phyloP scores from a whole-genome alignment of 2,797 vertebrate species.

The Hyperoplus immaculatus region DNA sequence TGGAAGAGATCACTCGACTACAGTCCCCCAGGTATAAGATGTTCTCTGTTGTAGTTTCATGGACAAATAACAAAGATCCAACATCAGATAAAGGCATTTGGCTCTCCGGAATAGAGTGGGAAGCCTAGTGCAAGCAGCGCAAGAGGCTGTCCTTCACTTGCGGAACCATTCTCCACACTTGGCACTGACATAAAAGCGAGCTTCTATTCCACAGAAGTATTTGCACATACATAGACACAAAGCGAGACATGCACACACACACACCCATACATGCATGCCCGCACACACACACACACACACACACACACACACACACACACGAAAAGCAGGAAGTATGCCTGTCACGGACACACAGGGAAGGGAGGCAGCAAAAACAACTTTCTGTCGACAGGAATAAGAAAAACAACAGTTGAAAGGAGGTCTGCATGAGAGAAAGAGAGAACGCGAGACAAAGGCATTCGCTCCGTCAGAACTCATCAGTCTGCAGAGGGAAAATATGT shows the following conservation, averaged over 20 bases:
- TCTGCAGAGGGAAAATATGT: slow-evolving; percentile 73
- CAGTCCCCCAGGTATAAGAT: slow-evolving; percentile 82
- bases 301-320: slow-evolving; percentile 46
- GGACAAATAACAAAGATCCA: slow-evolving; percentile 87
- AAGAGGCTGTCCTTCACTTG: slow-evolving; percentile 82
- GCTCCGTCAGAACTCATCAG: slow-evolving; percentile 78
- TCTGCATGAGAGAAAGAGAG: slow-evolving; percentile 72
- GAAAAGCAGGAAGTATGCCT: slow-evolving; percentile 81
- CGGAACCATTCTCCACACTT: slow-evolving; percentile 84
- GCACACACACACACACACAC: slow-evolving; percentile 41
- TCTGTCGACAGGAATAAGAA: slow-evolving; percentile 84
- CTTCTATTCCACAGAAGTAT: slow-evolving; percentile 77
- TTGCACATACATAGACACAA: slow-evolving; percentile 71
- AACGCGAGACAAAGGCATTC: slow-evolving; percentile 72
- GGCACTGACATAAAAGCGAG: slow-evolving; percentile 86
- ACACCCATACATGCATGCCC: slow-evolving; percentile 23
- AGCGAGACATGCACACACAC: slow-evolving; percentile 55
- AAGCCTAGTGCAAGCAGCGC: slow-evolving; percentile 77
- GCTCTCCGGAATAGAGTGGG: slow-evolving; percentile 83
- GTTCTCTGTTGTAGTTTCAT: slow-evolving; percentile 87
- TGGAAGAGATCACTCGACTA: slow-evolving; percentile 73
- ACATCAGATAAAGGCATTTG: slow-evolving; percentile 84
- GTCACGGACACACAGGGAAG: slow-evolving; percentile 79
- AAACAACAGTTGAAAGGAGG: slow-evolving; percentile 81
- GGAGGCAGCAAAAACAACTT: slow-evolving; percentile 84